phyloP scores from a whole-genome alignment of 2,113 vertebrate genomes.

The Heterotis niloticus region DNA sequence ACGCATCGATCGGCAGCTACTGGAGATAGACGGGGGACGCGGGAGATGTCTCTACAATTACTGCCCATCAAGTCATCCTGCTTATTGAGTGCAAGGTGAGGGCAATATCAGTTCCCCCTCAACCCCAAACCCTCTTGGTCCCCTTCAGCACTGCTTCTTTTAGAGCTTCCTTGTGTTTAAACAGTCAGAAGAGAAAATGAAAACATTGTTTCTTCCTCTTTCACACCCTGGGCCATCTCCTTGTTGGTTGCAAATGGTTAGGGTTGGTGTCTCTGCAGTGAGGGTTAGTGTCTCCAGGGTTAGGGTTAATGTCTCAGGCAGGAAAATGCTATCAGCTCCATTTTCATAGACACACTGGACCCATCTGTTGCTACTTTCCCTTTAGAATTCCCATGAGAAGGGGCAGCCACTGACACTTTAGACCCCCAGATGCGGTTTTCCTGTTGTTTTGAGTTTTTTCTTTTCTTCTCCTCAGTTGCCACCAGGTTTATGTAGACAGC shows the following conservation, averaged over 20 bases:
- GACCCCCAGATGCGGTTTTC: no score
- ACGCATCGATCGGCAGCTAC: constrained; percentile 45
- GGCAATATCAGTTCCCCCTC: constrained; percentile 36
- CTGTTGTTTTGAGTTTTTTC: no score
- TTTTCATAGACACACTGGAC: no score
- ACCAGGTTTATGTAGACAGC: background rate
- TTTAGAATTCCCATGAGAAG: no score
- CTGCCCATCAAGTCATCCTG: constrained; percentile 48
- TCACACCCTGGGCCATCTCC: background rate
- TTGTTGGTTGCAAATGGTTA: background rate
- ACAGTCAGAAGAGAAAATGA: no score
- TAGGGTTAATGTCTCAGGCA: background rate
- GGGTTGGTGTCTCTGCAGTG: no score
- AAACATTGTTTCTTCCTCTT: background rate
- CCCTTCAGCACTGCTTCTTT: background rate
- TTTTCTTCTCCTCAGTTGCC: background rate
- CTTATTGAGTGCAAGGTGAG: constrained; percentile 50
- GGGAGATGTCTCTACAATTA: constrained; percentile 48
- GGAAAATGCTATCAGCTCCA: no score
- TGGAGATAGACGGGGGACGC: constrained; percentile 40
- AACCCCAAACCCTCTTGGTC: constrained; percentile 12
- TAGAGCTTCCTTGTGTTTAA: background rate
- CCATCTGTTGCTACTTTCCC: no score
- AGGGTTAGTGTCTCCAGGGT: background rate
- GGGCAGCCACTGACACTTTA: no score